Base-by-base conservation (phyloP, 1,140 invertebrate species). In the Eupeodes corollae region DNA sequence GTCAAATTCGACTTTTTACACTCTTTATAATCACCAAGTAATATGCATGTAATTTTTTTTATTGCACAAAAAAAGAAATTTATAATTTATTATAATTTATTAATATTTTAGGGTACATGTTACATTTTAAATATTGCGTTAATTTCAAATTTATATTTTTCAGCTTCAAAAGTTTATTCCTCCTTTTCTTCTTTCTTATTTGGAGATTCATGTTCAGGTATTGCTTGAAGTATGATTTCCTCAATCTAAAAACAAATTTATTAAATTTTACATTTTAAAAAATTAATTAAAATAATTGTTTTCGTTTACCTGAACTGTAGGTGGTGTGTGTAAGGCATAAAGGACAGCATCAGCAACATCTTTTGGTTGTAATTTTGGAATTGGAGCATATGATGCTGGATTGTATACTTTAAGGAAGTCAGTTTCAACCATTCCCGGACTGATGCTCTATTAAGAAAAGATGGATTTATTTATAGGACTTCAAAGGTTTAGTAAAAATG, bases 391-490 rank as follows among this genome's bases (percentile, higher is more conserved):
- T 52, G 70, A 53, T 35, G 61, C 54, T 47, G 56, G 51, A 42
- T 63, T 58, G 49, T 65, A 67, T 52, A 64, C 65, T 56, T 56
- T 61, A 41, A 73, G 55, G 52, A 77, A 75, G 53, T 79, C 75
- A 5, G 75, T 79, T 53, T 72, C 64, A 12, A 78, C 75, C 46
- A 76, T 56, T 2, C 77, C 78, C 12, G 78, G 78, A 56, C 75
- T 77, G 26, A 79, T 72, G 56, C 70, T 73, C 77, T 79, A 55
- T 26, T 26, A 26, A 26, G 8, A 5, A 26, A 26, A 26, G 21
- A 5, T 8, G 21, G 8, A 26, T 5, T 26, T 26, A 26, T 3
- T 3, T 5, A 26, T 3, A 3, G 21, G 8, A 5, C 8, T 26
- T 26, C 21, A 26, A 26, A 26, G n/a, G n/a, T n/a, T n/a, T n/a